Base-by-base conservation (phyloP, 2,797 vertebrate genomes). In the Gymnoscopelus braueri region DNA sequence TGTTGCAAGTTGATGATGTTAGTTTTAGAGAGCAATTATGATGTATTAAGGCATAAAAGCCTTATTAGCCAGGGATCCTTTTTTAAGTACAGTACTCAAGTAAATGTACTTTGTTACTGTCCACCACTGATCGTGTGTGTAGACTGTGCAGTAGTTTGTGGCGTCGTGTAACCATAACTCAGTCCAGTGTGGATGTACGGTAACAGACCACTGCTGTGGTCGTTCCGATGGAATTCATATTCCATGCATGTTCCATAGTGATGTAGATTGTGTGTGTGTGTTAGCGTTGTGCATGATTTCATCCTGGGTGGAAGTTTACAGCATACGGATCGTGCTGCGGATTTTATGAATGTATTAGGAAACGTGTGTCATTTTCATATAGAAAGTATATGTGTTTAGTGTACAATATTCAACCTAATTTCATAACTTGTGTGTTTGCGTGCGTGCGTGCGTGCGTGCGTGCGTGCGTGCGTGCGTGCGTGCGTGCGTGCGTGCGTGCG, bases 271-370 rank as follows among this genome's bases (percentile, higher is more conserved):
- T 32, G 57, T 44, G 47, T 67, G 23, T 39, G 5, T 32, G 8
- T 44, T 82, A 71, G 71, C 50, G 60, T 60, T 32, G 19, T 85
- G 87, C 85, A 86, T 90, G 89, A 77, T 44, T 32, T 7, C 65
- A 50, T 59, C 26, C 29, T 35, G 60, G 35, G 12, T 59, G 12
- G 8, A 5, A 9, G 29, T 13, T 24, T 52, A 66, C 10, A 75
- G 62, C 3, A 14, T 35, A 71, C 58, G 5, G 47, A 69, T 55
- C 50, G 54, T 72, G 60, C 50, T 54, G 32, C 82, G 78, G 69
- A 63, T 39, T 53, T 51, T 60, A 26, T 53, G 5, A 56, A 63
- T 56, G 63, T 19, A 62, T 11, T 23, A 44, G 73, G 39, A 6
- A 54, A 32, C 3, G 32, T 32, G 10, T 15, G 7, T 57, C 13